These are phyloP conservation scores for Neolamprologus hecqui DNA, from an alignment of 2,113 vertebrate species.

Conservation along the genomic window DNA sequence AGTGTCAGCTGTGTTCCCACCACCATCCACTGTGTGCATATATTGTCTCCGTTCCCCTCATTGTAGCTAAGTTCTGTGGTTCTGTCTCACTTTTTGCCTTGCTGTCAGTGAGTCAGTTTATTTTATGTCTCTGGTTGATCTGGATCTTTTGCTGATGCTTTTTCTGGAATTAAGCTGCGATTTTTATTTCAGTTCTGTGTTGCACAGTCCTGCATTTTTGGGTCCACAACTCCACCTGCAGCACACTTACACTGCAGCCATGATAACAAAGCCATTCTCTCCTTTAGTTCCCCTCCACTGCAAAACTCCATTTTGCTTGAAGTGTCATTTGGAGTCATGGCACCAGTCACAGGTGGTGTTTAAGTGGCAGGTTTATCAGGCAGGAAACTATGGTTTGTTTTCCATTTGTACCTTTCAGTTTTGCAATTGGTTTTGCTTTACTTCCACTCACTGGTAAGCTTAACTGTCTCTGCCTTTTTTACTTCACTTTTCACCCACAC, in stretches of 20 bases:
- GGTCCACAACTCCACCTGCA: not conserved
- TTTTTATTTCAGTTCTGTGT: rapidly evolving
- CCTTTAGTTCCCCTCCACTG: not conserved
- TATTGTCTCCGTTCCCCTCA: not conserved
- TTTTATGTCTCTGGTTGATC: not conserved
- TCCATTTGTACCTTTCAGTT: not conserved
- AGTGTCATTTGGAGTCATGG: not conserved
- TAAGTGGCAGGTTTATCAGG: not conserved
- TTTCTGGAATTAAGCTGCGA: rapidly evolving
- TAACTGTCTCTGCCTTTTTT: not conserved
- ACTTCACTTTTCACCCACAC: not conserved
- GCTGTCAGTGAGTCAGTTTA: not conserved
- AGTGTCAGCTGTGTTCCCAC: not conserved
- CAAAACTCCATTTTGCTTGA: not conserved
- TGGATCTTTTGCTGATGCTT: not conserved
- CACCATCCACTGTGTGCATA: not conserved
- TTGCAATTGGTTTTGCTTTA: not conserved
- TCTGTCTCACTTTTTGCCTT: not conserved
- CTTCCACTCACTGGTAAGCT: not conserved
- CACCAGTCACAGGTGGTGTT: not conserved
- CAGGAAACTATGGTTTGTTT: not conserved
- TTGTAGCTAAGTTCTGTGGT: not conserved
- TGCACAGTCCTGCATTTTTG: not conserved
- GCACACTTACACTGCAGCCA: not conserved
- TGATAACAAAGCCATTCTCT: not conserved